These are phyloP conservation scores for Drusus annulatus DNA, from an alignment of 1,140 invertebrate species.

Conservation along the genomic window DNA sequence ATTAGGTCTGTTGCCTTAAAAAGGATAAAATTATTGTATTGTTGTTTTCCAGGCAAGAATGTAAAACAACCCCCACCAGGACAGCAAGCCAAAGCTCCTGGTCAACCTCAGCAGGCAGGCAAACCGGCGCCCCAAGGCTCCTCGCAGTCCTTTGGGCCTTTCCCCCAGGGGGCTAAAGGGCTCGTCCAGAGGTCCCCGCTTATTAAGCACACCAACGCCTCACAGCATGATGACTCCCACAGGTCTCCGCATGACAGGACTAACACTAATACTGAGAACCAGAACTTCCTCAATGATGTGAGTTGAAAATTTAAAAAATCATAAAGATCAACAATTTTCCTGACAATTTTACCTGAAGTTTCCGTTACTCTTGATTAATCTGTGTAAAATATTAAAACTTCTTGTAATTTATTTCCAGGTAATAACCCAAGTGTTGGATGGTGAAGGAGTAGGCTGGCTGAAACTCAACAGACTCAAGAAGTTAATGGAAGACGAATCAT, in stretches of 20 bases:
- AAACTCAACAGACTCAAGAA: conserved; percentile 95
- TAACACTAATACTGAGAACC: conserved; percentile 87
- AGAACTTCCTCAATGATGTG: conserved; percentile 89
- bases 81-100: conserved; percentile 58
- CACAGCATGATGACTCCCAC: conserved; percentile 77
- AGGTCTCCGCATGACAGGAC: conserved; percentile 79
- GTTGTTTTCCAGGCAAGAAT: conserved; percentile 53
- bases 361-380: too few relatives aligned
- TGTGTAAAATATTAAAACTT: too few relatives aligned
- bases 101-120: conserved; percentile 61
- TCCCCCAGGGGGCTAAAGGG: conserved; percentile 84
- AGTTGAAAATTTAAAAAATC: conserved; percentile 60
- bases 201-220: conserved; percentile 85
- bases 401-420: conserved; percentile 73
- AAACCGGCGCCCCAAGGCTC: conserved; percentile 73
- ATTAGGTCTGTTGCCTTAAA: too few relatives aligned
- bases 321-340: too few relatives aligned
- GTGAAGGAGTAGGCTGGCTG: conserved; percentile 97
- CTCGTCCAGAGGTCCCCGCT: conserved; percentile 91
- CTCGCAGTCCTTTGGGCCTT: conserved; percentile 79
- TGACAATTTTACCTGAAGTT: too few relatives aligned
- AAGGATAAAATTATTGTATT: neutral
- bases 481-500: conserved; percentile 99
- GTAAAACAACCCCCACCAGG: conserved; percentile 57
- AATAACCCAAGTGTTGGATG: conserved; percentile 91